Percentiles rank a stretch among this genome's conserved stretches.
Conservation (phyloP, 2,888 invertebrate genomes). For the Leptinotarsa rubiginosa region DNA sequence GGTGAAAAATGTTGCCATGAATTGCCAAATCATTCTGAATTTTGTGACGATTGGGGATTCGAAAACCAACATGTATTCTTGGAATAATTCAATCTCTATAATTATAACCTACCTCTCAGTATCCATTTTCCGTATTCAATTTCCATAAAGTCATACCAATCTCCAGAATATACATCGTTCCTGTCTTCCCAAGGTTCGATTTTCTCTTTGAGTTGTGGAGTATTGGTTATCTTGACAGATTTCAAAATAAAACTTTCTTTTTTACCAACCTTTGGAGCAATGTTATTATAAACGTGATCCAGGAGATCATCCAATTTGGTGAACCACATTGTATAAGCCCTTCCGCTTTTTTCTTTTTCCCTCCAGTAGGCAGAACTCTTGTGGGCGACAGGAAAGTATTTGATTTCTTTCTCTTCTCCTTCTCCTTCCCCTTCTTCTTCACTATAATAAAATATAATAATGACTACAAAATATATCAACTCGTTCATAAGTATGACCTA, state of each 20-base stretch:
- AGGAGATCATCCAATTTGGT: slow-evolving; percentile 56
- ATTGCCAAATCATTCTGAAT: no score
- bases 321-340: slow-evolving; percentile 60
- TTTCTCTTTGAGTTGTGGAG: slow-evolving; percentile 52
- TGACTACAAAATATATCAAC: neutral
- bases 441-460: neutral
- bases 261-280: slow-evolving; percentile 55
- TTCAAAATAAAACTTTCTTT: slow-evolving; percentile 54
- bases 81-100: no score
- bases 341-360: slow-evolving; percentile 56
- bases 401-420: slow-evolving; percentile 26
- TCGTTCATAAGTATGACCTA: no score
- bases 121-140: slow-evolving; percentile 63
- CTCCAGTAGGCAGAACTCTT: slow-evolving; percentile 56
- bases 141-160: slow-evolving; percentile 64
- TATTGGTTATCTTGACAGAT: slow-evolving; percentile 54
- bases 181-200: slow-evolving; percentile 53
- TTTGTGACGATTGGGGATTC: no score
- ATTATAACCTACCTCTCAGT: slow-evolving; percentile 54
- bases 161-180: slow-evolving; percentile 54
- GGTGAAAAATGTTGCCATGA: no score
- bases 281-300: slow-evolving; percentile 60
- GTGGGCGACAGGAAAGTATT: slow-evolving; percentile 36
- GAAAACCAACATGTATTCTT: no score
- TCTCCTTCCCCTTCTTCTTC: slow-evolving; percentile 27